A percentile compares a stretch with the other conserved stretches of the same genome.
phyloP scores from a whole-genome alignment of 2,888 invertebrate genomes.

The Drosophila bunnanda region DNA sequence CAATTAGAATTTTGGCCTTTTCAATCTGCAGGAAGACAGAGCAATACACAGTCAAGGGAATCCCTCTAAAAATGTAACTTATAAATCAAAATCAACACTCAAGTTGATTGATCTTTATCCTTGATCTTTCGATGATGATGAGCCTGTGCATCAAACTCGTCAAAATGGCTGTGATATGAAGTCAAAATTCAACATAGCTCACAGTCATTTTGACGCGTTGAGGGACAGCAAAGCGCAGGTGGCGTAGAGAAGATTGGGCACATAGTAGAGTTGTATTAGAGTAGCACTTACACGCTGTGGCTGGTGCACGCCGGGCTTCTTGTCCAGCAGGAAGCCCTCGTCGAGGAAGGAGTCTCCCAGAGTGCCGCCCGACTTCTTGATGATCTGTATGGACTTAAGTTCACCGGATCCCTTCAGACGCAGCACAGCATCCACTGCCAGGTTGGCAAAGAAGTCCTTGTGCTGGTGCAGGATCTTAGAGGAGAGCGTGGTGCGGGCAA shows the following conservation, averaged over 20 bases:
- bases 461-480: conserved; percentile 99
- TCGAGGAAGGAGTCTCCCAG: conserved; percentile 98
- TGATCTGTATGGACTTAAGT: conserved; percentile 97
- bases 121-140: not conserved
- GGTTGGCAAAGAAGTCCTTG: conserved; percentile 97
- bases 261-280: not conserved
- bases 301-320: conserved; percentile 98
- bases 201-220: conserved; percentile 85
- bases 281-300: conserved; percentile 88
- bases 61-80: not conserved
- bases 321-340: conserved; percentile 97
- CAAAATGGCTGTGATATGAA: conserved; percentile 85
- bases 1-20: conserved; percentile 98
- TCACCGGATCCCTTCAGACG: conserved; percentile 98
- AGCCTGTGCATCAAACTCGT: conserved; percentile 82
- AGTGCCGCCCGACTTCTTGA: conserved; percentile 97
- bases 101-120: not conserved
- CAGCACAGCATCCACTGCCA: conserved; percentile 97
- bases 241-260: not conserved
- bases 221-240: conserved; percentile 47
- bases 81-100: not conserved
- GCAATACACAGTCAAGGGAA: too few relatives aligned
- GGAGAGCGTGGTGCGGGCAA: conserved; percentile 98
- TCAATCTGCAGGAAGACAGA: conserved; percentile 86
- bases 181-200: conserved; percentile 76